Conservation (phyloP, 2,113 vertebrate genomes). For the Lampris incognitus region DNA sequence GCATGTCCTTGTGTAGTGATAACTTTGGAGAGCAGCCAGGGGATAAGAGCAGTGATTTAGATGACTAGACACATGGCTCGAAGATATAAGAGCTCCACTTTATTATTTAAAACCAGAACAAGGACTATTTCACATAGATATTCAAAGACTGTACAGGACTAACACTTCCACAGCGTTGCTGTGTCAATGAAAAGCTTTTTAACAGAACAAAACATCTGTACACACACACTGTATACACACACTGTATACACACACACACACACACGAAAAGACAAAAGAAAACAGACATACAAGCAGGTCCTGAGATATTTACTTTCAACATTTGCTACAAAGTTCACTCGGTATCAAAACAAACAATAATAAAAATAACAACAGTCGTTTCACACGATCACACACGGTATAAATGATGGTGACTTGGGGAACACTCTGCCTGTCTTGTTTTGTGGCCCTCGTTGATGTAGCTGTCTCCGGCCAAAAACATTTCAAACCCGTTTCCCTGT, state of each 20-base stretch:
- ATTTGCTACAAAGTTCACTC: slow-evolving; percentile 14
- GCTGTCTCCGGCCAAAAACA: slow-evolving; percentile 22
- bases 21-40: slow-evolving; percentile 58
- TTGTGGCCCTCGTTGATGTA: background rate
- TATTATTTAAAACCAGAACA: slow-evolving; percentile 63
- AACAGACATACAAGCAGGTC: slow-evolving; percentile 38
- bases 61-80: slow-evolving; percentile 34
- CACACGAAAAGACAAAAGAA: background rate
- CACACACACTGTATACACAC: slow-evolving; percentile 4
- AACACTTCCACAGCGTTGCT: background rate
- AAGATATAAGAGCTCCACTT: slow-evolving; percentile 53
- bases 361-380: slow-evolving; percentile 21
- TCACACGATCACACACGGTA: slow-evolving; percentile 3
- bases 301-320: slow-evolving; percentile 21
- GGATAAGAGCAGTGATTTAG: slow-evolving; percentile 45
- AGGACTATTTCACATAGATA: slow-evolving; percentile 1
- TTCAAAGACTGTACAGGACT: slow-evolving; percentile 37
- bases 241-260: background rate
- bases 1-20: slow-evolving; percentile 44
- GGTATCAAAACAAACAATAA: background rate
- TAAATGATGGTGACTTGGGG: background rate
- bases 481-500: background rate
- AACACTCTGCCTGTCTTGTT: background rate
- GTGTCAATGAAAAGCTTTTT: background rate
- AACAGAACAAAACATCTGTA: slow-evolving; percentile 25